Evolutionary conservation across 2,888 invertebrate species (phyloP), one percentile per base, ranked within the genome.

Genomic region (Acleris cristana): DNA sequence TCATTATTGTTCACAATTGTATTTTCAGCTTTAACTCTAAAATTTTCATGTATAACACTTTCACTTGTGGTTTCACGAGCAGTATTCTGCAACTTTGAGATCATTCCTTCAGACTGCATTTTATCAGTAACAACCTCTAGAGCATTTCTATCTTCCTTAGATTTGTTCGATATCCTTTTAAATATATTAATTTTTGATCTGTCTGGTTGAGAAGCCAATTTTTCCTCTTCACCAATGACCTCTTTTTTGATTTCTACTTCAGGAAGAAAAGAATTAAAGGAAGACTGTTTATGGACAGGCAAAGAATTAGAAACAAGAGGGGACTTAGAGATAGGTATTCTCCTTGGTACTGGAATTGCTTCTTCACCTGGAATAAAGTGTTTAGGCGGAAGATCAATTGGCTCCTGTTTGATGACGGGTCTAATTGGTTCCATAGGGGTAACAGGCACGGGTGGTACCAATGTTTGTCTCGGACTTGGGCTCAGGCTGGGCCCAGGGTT

Each of bases 121-220:
- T 88, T 91, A 69, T 90, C 89, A 74, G 84, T 79, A 68, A 86
- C 84, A 87, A 87, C 84, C 83, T 92, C 92, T 72, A 85, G 81
- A 82, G 82, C 76, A 71, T 66, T 78, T 80, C 93, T 94, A 76
- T 95, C 95, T 77, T 95, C 94, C 85, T 95, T 95, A 30, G 95
- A 94, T 85, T 96, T 96, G 80, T 95, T 95, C 69, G 97, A 95
- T 83, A 97, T 96, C 88, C 97, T 97, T 83, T 97, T 97, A 80
- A 97, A 96, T 81, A 97, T 97, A 89, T 97, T 97, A 51, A 97
- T 91, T 83, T 97, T 98, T 85, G 96, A 96, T 86, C 96, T 96
- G 83, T 97, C 96, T 0, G 97, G 97, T 86, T 97, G 97, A 14
- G 95, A 95, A 6, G 95, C 94, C 65, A 97, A 83, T 86, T 96